phyloP scores from a whole-genome alignment of 2,888 invertebrate species.

The Cephalotes varians region DNA sequence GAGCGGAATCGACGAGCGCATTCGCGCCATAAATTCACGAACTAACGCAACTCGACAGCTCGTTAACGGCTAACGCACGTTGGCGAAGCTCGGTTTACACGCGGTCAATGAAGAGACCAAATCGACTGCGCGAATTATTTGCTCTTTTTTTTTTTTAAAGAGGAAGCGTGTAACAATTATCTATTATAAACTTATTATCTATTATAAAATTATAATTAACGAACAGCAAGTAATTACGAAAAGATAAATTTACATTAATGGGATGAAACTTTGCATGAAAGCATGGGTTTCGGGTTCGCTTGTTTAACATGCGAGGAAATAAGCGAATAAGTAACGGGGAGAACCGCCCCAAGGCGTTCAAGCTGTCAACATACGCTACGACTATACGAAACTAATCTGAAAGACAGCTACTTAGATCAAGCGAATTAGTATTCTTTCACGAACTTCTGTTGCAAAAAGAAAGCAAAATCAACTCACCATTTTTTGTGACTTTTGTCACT shows the following conservation, averaged over 20 bases:
- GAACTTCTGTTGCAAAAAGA: neutral
- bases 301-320: slow-evolving; percentile 6
- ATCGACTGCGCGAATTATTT: slow-evolving; percentile 21
- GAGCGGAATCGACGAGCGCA: slow-evolving; percentile 46
- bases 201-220: too few species aligned
- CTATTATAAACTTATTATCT: too few species aligned
- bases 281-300: neutral
- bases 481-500: neutral
- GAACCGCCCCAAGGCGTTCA: neutral
- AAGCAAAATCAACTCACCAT: neutral
- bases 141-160: neutral
- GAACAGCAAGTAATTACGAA: neutral
- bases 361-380: neutral
- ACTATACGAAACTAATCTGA: neutral
- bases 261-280: neutral
- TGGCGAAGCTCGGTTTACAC: slow-evolving; percentile 23
- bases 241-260: slow-evolving; percentile 11
- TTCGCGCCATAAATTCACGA: slow-evolving; percentile 37
- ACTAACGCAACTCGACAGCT: slow-evolving; percentile 48
- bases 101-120: slow-evolving; percentile 21
- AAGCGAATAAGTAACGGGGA: neutral
- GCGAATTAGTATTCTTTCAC: neutral
- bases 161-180: neutral
- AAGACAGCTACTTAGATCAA: neutral
- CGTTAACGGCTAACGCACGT: slow-evolving; percentile 38